Conservation (phyloP, 2,888 invertebrate genomes). For the Cremastinae sp. region DNA sequence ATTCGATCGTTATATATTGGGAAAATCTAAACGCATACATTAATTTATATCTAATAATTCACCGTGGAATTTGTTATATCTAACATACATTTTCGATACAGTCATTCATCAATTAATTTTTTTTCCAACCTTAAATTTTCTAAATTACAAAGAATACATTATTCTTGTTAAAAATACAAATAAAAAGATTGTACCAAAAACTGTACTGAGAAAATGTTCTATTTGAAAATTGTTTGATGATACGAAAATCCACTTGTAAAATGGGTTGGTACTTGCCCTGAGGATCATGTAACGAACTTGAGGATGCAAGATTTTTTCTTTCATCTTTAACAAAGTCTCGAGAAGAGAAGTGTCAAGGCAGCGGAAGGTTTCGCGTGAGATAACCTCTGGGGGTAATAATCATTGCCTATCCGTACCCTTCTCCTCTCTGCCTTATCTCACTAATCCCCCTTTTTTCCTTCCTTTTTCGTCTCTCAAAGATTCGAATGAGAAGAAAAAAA, state of each 20-base stretch:
- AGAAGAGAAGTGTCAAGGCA: conserved; percentile 20
- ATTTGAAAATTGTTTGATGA: conserved; percentile 42
- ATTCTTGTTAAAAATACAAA: too few species aligned
- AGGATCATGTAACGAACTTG: conserved; percentile 20
- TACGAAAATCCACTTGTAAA: conserved; percentile 69
- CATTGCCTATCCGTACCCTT: conserved; percentile 36
- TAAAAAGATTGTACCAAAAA: too few species aligned
- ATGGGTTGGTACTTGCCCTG: too few species aligned
- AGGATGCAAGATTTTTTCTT: conserved; percentile 14
- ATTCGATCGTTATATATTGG: too few species aligned
- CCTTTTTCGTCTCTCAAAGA: neutral
- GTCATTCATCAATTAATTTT: too few species aligned
- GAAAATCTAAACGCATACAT: too few species aligned
- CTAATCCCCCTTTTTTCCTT: conserved; percentile 10
- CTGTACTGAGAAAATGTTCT: too few species aligned
- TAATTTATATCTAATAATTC: too few species aligned
- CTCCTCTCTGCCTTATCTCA: conserved; percentile 20
- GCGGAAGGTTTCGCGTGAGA: conserved; percentile 6
- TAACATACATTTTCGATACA: too few species aligned
- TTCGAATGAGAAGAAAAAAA: conserved; percentile 8
- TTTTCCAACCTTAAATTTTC: too few species aligned
- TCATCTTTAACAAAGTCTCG: conserved; percentile 19
- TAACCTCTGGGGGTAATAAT: conserved; percentile 35
- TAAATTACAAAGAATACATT: too few species aligned
- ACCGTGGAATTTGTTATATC: too few species aligned